Base-by-base conservation (phyloP, 2,113 vertebrate species). In the Muntiacus reevesi region DNA sequence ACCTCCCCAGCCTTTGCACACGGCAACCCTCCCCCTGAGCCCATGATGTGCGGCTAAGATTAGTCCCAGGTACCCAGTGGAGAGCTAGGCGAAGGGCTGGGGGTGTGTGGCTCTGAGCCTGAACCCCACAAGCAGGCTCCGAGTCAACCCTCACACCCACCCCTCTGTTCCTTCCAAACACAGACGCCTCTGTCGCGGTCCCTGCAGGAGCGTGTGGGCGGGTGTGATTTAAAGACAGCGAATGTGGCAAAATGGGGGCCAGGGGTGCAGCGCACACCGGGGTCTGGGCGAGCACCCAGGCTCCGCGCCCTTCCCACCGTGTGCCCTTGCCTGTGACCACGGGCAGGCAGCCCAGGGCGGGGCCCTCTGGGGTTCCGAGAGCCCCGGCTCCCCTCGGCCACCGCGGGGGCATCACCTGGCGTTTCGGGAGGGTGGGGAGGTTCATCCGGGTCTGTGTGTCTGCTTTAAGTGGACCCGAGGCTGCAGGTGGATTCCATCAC, bases 251-350 rank as follows among this genome's bases (percentile, higher is more conserved):
- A 4, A n/a, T 2, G 55, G 47, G 81, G 62, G 13, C 59, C 0
- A 14, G 45, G 55, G 89, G 28, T 71, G 43, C 81, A 4, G 64
- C 25, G 36, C 45, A 5, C 3, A 1, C 19, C 4, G 0, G 0
- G 14, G 23, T 47, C 40, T 15, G 5, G 13, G 64, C 0, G 2
- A 64, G 55, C 54, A 30, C 43, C 95, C 30, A 14, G 79, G 17
- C 50, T 52, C 30, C 0, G 17, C 13, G 79, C 79, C 52, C 19
- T 67, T 3, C 27, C 81, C 33, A 11, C 60, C 27, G 8, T 11
- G 21, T 11, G 25, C 28, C 7, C 60, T 6, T 17, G 52, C 6
- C 2, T 0, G 0, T 2, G 30, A 57, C 57, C 4, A 0, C 5
- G 3, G 82, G 45, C 16, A 2, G 1, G 40, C 6, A 10, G 33